These are phyloP conservation scores for Sminthopsis crassicaudata DNA, from an alignment of 2,113 vertebrate genomes.

Conservation along the genomic window DNA sequence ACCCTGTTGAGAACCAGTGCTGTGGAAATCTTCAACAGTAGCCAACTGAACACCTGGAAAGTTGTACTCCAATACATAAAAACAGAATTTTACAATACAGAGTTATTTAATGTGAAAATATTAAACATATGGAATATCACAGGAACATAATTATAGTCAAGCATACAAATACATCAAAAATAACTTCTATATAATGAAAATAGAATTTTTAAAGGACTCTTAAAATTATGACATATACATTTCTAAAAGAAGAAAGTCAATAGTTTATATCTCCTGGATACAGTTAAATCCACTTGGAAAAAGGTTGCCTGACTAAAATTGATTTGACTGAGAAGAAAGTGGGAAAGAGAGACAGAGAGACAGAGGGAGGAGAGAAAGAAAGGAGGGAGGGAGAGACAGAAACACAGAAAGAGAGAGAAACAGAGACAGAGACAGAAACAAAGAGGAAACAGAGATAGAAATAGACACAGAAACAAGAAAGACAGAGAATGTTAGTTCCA, in stretches of 20 bases:
- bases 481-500: background rate
- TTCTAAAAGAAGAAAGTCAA: background rate
- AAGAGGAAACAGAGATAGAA: too few species aligned
- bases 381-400: background rate
- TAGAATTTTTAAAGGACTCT: background rate
- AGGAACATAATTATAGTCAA: background rate
- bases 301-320: background rate
- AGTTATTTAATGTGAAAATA: background rate
- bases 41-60: background rate
- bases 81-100: background rate
- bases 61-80: background rate
- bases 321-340: background rate
- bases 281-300: background rate
- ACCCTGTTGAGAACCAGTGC: background rate
- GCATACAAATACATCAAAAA: background rate
- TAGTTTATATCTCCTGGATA: background rate
- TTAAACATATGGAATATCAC: background rate
- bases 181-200: background rate
- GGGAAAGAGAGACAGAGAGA: background rate
- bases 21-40: background rate
- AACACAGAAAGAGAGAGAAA: background rate
- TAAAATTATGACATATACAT: background rate
- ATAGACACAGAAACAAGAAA: too few species aligned
- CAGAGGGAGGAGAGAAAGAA: too few species aligned
- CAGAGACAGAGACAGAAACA: background rate